Base-by-base conservation (phyloP, 2,888 invertebrate genomes). In the Drosophila imparisetae region DNA sequence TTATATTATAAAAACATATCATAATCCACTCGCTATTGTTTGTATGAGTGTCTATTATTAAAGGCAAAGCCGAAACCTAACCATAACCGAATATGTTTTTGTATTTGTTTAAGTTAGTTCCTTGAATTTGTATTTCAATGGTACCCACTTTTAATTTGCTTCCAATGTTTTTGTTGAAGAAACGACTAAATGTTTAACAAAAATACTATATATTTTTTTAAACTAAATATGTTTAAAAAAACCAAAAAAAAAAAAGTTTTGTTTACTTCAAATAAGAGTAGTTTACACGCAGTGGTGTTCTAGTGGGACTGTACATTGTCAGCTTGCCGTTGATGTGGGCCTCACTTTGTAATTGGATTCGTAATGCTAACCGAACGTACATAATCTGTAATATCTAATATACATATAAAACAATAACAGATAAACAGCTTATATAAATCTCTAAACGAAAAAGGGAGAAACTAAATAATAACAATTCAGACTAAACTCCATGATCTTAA, bases 291-390 rank as follows among this genome's bases (percentile, higher is more conserved):
- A 92, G 92, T 93, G 93, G 93, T 81, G 74, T 80, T 93, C 93
- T 93, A 92, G 93, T 91, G 92, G 93, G 93, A 93, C 91, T 92
- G 93, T 93, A 93, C 93, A 93, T 91, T 92, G 94, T 94, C 95
- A 95, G 95, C 94, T 94, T 94, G 95, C 95, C 95, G 95, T 95
- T 95, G 94, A 94, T 95, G 95, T 95, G 94, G 94, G 94, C 94
- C 95, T 92, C 90, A 92, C 92, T 86, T 91, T 91, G 91, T 91
- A 86, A 89, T 82, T 89, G 90, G 83, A 86, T 83, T 83, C 80
- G 86, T 80, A 84, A 78, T 84, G 86, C 88, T 86, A 87, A 81
- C 73, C 72, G 81, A 87, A 82, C 82, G 78, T 83, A 79, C 69
- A 63, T 72, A 82, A 79, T 71, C 75, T 57, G 54, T 69, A 80